Base-by-base conservation (phyloP, 2,888 invertebrate species). In the Aspidapion aeneum region DNA sequence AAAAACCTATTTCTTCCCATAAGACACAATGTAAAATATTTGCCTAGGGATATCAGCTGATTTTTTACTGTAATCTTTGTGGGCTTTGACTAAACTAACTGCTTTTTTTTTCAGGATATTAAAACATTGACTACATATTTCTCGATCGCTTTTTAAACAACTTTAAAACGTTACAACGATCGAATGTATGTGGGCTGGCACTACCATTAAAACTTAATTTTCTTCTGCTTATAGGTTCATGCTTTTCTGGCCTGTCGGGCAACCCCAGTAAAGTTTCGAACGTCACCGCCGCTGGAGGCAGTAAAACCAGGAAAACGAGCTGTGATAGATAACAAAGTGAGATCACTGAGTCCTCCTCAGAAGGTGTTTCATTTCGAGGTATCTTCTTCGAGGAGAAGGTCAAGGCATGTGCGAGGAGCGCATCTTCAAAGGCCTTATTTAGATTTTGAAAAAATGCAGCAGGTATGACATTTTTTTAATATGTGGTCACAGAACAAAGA, bases 391-490 rank as follows among this genome's bases (percentile, higher is more conserved):
- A 80, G 84, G 76, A 82, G 86, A 78, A 79, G 86, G 79, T 82
- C 88, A 79, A 83, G 88, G 73, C 87, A 89, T 73, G 74, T 76
- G 54, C 81, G 85, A 69, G 83, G 84, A 71, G 81, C 82, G 69
- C 88, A 90, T 80, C 83, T 88, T 71, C 90, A 90, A 77, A 86
- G 95, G 77, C 96, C 96, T 71, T 94, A 94, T 81, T 87, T 96
- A 76, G 95, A 96, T 84, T 95, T 96, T 80, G 96, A 96, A 81
- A 96, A 96, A 85, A 96, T 96, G 95, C 95, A 95, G 84, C 93
- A 94, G 90, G 94, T 94, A 83, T n/a, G n/a, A n/a, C n/a, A 82
- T 84, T 66, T 20, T 56, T 57, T 18, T 35, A 35, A 35, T 35
- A n/a, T n/a, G n/a, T n/a, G n/a, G n/a, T n/a, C n/a, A n/a, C n/a